A percentile compares a stretch with the other conserved stretches of the same genome.
Conservation (phyloP, 1,140 invertebrate genomes). For the Tetraneura akinire region DNA sequence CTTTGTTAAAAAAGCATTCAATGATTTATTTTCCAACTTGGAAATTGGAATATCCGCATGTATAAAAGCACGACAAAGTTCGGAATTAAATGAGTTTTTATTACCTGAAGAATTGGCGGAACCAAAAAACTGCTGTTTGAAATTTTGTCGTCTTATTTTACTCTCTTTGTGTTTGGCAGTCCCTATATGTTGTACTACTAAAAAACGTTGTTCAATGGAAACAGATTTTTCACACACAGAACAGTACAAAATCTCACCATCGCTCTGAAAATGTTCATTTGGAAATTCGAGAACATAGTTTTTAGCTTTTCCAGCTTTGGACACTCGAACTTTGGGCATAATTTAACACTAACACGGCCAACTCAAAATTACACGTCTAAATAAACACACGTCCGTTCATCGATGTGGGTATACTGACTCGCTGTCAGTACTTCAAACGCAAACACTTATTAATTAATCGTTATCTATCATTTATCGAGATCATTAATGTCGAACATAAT, state of each 20-base stretch:
- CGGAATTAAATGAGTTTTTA: not conserved
- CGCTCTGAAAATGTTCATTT: not conserved
- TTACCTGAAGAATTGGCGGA: not conserved
- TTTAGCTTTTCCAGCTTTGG: too few species aligned
- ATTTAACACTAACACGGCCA: too few species aligned
- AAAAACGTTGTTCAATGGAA: not conserved
- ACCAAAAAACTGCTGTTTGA: not conserved
- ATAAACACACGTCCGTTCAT: too few species aligned
- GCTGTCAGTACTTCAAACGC: too few species aligned
- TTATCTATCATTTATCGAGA: too few species aligned
- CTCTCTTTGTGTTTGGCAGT: not conserved
- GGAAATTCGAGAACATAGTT: too few species aligned
- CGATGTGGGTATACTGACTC: too few species aligned
- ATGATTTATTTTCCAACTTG: constrained; percentile 8
- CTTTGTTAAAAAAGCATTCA: not conserved
- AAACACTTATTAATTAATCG: too few species aligned
- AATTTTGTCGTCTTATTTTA: not conserved
- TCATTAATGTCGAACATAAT: too few species aligned
- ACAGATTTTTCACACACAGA: not conserved
- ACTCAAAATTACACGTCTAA: too few species aligned
- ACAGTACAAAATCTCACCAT: not conserved
- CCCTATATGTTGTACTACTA: not conserved
- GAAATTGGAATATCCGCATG: not conserved
- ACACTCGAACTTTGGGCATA: too few species aligned
- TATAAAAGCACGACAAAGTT: not conserved